phyloP scores from a whole-genome alignment of 2,888 invertebrate genomes.

The Aphidoletes aphidimyza region DNA sequence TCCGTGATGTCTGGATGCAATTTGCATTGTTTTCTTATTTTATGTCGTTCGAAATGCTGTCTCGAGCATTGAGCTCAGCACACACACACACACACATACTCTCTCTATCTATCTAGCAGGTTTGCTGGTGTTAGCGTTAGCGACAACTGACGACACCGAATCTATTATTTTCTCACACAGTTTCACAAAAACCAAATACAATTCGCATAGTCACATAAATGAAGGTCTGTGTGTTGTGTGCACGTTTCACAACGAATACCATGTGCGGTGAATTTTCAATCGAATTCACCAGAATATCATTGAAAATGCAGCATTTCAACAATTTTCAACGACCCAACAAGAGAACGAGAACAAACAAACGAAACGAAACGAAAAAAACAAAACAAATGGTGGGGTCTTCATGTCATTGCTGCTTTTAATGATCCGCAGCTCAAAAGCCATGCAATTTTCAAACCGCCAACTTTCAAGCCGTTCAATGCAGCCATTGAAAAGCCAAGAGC shows the following conservation, averaged over 20 bases:
- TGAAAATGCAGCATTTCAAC: neutral
- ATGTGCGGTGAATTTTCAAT: slow-evolving; percentile 36
- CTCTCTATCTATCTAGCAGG: neutral
- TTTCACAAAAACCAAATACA: slow-evolving; percentile 34
- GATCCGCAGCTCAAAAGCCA: neutral
- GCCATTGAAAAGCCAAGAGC: neutral
- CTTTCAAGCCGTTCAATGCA: too few species aligned
- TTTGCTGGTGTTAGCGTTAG: neutral
- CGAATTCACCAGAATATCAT: neutral
- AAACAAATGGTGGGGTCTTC: neutral
- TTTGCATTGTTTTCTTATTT: slow-evolving; percentile 45
- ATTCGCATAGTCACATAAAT: neutral
- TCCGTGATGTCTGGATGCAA: slow-evolving; percentile 24
- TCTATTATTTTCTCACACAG: slow-evolving; percentile 25
- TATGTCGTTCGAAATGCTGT: neutral
- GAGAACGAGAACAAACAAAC: too few species aligned
- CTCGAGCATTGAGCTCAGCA: neutral
- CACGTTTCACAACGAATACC: neutral
- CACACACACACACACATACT: neutral
- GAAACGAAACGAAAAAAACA: neutral
- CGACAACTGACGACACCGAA: slow-evolving; percentile 3
- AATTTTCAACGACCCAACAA: too few species aligned
- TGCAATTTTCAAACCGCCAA: neutral
- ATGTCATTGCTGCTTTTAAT: slow-evolving; percentile 12
- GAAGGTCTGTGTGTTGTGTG: neutral